phyloP scores from a whole-genome alignment of 2,888 invertebrate species.

The Nephrotoma flavescens region DNA sequence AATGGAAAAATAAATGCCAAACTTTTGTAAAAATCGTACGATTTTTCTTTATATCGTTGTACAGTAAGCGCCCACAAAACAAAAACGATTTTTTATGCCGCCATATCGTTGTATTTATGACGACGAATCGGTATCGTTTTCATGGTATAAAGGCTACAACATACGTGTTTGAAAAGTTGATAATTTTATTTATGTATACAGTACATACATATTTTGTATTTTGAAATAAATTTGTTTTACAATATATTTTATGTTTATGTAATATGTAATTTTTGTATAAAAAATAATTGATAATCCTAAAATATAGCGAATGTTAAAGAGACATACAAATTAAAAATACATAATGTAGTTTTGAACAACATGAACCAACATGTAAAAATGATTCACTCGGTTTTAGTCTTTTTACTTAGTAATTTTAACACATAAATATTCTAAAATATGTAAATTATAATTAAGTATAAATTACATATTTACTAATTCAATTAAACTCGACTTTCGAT shows the following conservation, averaged over 20 bases:
- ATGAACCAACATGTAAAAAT: background rate
- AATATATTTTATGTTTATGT: background rate
- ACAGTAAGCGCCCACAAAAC: too few relatives aligned
- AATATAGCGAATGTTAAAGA: background rate
- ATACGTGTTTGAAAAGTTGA: too few relatives aligned
- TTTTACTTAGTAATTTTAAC: background rate
- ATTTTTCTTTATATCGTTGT: too few relatives aligned
- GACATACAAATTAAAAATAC: background rate
- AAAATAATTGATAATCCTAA: background rate
- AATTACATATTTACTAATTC: background rate
- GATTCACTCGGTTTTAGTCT: background rate
- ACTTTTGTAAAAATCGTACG: too few relatives aligned
- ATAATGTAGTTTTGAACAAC: background rate
- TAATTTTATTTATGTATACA: background rate
- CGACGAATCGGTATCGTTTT: too few relatives aligned
- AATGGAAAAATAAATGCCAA: too few relatives aligned
- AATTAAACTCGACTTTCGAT: conserved; percentile 40
- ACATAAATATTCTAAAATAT: background rate
- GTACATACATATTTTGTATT: background rate
- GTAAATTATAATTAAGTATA: background rate
- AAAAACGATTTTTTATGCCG: too few relatives aligned
- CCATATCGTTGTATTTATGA: too few relatives aligned
- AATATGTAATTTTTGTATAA: background rate
- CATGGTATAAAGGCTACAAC: too few relatives aligned
- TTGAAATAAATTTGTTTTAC: background rate